phyloP scores from a whole-genome alignment of 2,113 vertebrate genomes.

The Tricholaema leucomelas region DNA sequence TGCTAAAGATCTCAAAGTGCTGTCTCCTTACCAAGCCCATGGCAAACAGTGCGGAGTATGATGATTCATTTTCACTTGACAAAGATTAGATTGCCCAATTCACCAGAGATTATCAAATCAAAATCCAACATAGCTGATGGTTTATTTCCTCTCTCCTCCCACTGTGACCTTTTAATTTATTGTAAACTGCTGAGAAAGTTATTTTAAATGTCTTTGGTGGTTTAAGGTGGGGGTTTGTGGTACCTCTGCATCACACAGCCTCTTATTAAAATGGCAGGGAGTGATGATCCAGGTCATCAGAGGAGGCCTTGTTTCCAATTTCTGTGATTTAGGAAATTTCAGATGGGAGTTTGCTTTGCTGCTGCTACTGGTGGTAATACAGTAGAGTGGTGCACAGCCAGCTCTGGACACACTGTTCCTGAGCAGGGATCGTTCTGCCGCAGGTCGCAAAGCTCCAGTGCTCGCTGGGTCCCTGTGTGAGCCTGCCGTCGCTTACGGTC shows the following conservation, averaged over 20 bases:
- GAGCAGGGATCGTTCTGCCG: not conserved
- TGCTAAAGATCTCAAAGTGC: not conserved
- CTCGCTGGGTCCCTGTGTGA: not conserved
- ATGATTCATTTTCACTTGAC: not conserved
- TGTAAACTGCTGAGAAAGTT: constrained; percentile 31
- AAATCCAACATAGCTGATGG: not conserved
- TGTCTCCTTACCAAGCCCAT: not conserved
- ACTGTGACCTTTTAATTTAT: constrained; percentile 31
- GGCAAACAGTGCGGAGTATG: not conserved
- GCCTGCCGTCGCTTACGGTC: not conserved
- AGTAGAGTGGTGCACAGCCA: not conserved
- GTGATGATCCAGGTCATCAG: not conserved
- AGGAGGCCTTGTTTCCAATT: not conserved
- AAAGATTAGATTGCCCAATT: not conserved
- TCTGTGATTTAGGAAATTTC: not conserved
- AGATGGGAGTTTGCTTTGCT: not conserved
- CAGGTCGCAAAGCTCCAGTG: not conserved
- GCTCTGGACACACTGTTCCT: not conserved
- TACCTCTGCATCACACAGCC: not conserved
- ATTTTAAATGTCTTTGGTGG: not conserved
- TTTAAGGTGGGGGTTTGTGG: not conserved
- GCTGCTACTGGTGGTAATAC: not conserved
- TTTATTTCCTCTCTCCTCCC: not conserved
- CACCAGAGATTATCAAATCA: constrained; percentile 9
- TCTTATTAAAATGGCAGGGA: not conserved